Percentiles rank a stretch among this genome's conserved stretches.
These are phyloP conservation scores for Lasaia peninsularis DNA, from an alignment of 1,140 invertebrate species.

Conservation along the genomic window DNA sequence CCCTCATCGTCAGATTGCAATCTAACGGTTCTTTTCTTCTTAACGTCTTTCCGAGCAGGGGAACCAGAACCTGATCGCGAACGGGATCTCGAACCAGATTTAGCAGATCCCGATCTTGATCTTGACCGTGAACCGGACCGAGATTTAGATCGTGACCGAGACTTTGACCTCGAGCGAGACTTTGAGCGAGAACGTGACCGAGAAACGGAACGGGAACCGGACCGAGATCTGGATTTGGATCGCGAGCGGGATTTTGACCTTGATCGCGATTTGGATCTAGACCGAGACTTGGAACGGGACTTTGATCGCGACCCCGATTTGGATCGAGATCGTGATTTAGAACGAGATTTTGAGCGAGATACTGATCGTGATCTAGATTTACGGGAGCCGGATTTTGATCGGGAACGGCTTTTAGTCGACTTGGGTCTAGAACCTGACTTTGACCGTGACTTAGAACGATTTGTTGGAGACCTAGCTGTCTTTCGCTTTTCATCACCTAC, in stretches of 20 bases:
- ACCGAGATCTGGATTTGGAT: slow-evolving; percentile 55
- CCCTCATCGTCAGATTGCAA: slow-evolving; percentile 48
- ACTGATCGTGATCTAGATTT: slow-evolving; percentile 60
- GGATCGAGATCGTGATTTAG: slow-evolving; percentile 60
- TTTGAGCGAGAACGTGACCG: slow-evolving; percentile 57
- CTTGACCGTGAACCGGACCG: slow-evolving; percentile 23
- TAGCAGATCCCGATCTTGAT: slow-evolving; percentile 18
- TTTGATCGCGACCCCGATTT: slow-evolving; percentile 53
- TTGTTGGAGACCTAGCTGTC: slow-evolving; percentile 45
- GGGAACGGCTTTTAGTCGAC: slow-evolving; percentile 35
- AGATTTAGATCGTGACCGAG: slow-evolving; percentile 29
- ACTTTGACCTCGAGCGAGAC: slow-evolving; percentile 45
- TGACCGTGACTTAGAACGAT: slow-evolving; percentile 34
- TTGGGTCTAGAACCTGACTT: slow-evolving; percentile 33
- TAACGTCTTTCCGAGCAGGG: slow-evolving; percentile 28
- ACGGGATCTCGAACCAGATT: slow-evolving; percentile 14
- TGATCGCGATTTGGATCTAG: slow-evolving; percentile 41
- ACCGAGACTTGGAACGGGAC: slow-evolving; percentile 31
- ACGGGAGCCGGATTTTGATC: slow-evolving; percentile 51
- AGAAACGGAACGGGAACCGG: slow-evolving; percentile 46
- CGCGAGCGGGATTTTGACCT: slow-evolving; percentile 44
- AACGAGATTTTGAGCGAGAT: slow-evolving; percentile 44
- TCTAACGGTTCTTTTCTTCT: slow-evolving; percentile 47
- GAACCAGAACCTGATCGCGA: not conserved
- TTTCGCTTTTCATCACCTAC: slow-evolving; percentile 36